A percentile compares a stretch with the other conserved stretches of the same genome.
These are phyloP conservation scores for Ophiodon elongatus DNA, from an alignment of 2,113 vertebrate genomes.

Conservation along the genomic window DNA sequence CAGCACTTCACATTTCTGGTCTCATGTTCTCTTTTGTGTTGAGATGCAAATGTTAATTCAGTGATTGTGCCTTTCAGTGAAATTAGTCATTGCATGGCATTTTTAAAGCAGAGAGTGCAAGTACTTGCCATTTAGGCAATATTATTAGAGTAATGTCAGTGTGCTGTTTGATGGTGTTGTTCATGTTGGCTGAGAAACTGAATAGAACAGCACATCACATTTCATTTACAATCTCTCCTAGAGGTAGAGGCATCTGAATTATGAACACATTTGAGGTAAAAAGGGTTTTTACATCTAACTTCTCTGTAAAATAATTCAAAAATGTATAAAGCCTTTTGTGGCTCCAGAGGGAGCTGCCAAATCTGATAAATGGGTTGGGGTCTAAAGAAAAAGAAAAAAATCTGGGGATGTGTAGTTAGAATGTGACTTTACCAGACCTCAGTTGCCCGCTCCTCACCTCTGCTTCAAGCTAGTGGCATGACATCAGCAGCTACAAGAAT, in stretches of 20 bases:
- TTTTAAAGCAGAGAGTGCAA: slow-evolving; percentile 40
- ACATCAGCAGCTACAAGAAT: neutral
- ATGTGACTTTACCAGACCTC: neutral
- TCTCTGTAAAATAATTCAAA: neutral
- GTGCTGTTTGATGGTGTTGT: slow-evolving; percentile 32
- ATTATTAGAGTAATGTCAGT: slow-evolving; percentile 32
- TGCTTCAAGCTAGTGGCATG: neutral
- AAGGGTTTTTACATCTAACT: neutral
- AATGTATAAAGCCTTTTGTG: neutral
- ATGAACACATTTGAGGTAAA: neutral
- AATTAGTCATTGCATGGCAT: slow-evolving; percentile 59
- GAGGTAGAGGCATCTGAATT: slow-evolving; percentile 27
- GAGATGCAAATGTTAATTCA: slow-evolving; percentile 28
- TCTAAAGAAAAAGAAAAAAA: neutral
- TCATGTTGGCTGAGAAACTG: neutral
- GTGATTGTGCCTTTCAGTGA: slow-evolving; percentile 39
- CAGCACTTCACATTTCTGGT: slow-evolving; percentile 4
- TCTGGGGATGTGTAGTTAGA: neutral
- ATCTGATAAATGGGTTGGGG: neutral
- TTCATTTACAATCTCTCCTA: slow-evolving; percentile 10
- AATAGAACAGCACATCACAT: slow-evolving; percentile 6
- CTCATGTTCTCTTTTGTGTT: slow-evolving; percentile 25
- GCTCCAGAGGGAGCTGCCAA: neutral
- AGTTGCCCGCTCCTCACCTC: neutral
- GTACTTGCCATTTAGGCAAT: slow-evolving; percentile 22